Evolutionary conservation across 2,113 vertebrate species (phyloP).

Genomic region (Fulmarus glacialis): DNA sequence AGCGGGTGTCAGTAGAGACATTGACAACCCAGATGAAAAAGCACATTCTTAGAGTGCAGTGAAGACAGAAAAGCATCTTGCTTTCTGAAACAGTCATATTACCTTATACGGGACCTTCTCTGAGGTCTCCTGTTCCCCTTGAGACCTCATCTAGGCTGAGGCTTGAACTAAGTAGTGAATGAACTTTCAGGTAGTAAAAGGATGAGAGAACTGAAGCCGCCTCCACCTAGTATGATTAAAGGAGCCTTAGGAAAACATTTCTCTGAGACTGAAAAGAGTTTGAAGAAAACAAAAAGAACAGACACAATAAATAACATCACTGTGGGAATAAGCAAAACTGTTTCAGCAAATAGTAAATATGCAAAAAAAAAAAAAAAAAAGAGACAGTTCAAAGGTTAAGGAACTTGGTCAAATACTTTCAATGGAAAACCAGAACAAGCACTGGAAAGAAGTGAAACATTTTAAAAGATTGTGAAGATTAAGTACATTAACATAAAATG

Average conservation of each 20-base stretch:
- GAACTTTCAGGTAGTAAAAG: background rate
- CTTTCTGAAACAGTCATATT: background rate
- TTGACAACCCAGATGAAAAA: background rate
- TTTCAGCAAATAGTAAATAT: background rate
- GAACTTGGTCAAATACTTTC: background rate
- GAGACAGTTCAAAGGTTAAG: background rate
- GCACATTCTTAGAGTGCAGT: background rate
- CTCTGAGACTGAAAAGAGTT: background rate
- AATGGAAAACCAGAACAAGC: background rate
- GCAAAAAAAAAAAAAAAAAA: background rate
- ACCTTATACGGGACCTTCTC: background rate
- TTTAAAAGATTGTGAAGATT: background rate
- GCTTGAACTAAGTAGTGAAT: background rate
- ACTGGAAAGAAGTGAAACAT: background rate
- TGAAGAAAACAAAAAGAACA: background rate
- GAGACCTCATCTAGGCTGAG: background rate
- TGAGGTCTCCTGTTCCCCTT: background rate
- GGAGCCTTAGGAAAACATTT: background rate
- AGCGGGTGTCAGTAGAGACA: background rate
- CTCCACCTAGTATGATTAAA: background rate
- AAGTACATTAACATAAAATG: background rate
- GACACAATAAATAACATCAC: background rate
- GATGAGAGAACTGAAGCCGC: background rate
- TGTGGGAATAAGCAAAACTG: background rate
- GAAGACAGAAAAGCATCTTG: background rate